Percentiles rank a stretch among this genome's conserved stretches.
These are phyloP conservation scores for Lepidochrysops patricia DNA, from an alignment of 2,888 invertebrate species.

Conservation along the genomic window DNA sequence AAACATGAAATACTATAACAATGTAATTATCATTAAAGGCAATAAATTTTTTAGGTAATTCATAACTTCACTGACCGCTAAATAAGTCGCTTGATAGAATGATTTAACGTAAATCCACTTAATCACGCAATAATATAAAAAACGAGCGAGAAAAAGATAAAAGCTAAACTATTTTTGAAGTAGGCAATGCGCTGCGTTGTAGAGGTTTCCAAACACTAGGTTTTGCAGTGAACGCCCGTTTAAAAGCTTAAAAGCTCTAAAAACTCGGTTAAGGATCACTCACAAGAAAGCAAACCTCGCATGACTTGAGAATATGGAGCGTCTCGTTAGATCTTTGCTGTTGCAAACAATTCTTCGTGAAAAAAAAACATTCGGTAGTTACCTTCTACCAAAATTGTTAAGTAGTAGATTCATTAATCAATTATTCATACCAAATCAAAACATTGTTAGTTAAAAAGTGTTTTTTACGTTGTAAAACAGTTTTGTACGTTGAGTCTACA, in stretches of 20 bases:
- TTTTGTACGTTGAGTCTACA: too few species aligned
- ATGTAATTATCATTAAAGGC: too few species aligned
- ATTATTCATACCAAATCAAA: too few species aligned
- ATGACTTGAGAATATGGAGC: not conserved
- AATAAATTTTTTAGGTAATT: too few species aligned
- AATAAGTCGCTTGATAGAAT: too few species aligned
- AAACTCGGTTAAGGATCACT: conserved; percentile 10
- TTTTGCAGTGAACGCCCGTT: conserved; percentile 1
- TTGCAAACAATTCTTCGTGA: not conserved
- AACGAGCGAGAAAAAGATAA: not conserved
- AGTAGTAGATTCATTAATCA: too few species aligned
- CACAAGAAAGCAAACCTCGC: not conserved
- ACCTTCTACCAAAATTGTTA: too few species aligned
- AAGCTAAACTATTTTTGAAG: not conserved
- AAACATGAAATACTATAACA: too few species aligned
- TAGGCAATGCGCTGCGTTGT: not conserved
- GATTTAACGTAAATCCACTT: too few species aligned
- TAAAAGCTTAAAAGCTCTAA: conserved; percentile 7
- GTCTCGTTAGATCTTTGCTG: not conserved
- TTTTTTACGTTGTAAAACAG: too few species aligned
- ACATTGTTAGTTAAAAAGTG: too few species aligned
- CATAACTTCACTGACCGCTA: too few species aligned
- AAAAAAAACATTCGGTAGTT: not conserved
- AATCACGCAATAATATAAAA: not conserved
- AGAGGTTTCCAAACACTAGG: not conserved